Evolutionary conservation across 2,113 vertebrate genomes (phyloP), one percentile per base, ranked within the genome.

Genomic region (Helogale parvula): DNA sequence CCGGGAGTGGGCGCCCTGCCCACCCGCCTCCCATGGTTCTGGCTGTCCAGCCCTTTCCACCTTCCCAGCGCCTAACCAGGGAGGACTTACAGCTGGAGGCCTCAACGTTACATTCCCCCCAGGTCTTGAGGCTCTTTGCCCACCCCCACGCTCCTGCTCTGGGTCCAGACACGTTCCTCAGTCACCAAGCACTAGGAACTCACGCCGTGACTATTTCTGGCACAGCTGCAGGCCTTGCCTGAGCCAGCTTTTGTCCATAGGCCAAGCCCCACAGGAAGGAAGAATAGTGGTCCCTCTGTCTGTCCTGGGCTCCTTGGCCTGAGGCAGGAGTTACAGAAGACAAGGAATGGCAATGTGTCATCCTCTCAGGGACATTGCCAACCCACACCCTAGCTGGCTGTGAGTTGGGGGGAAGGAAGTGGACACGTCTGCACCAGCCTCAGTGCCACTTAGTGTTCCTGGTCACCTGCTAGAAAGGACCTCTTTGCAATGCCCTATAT

Each of bases 1-100:
- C 98, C 99, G 98, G 81, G 99, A 99, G 97, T 99, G 41, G 76
- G 16, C 29, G 41, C 47, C 7, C 5, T 2, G 33, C 16, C 11
- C 15, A 0, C 47, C n/a, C 21, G 12, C 15, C 14, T 9, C 23
- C 3, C 16, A 7, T 3, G 13, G 7, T 16, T 10, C 27, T 9
- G 1, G 10, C 1, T 8, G n/a, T 21, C 17, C 29, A 14, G 5
- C 33, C 50, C 3, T 77, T 31, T 1, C 3, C 60, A 57, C 4
- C 21, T 19, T 33, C 72, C n/a, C 19, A 6, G n/a, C 3, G 1
- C 81, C 27, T 0, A 1, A 21, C 29, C 8, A 0, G 0, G 31
- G 3, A 69, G 35, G 31, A 71, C 11, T 47, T 38, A 0, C 31
- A 50, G 76, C 92, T 2, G 41, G 6, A 25, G 63, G 41, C 65